phyloP scores from a whole-genome alignment of 2,113 vertebrate species.

The Lipotes vexillifer region DNA sequence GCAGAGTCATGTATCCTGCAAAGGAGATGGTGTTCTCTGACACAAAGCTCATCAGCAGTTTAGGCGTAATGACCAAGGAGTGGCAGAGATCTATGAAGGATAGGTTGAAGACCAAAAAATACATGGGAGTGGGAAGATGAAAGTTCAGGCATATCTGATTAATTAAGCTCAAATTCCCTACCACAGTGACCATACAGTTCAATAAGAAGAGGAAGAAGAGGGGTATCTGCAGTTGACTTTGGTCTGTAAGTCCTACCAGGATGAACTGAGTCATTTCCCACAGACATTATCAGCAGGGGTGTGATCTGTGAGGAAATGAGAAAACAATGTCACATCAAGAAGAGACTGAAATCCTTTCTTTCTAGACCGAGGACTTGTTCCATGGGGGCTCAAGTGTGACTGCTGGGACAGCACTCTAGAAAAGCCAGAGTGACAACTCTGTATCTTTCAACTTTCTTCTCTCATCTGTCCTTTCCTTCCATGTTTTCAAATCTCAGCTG shows the following conservation, averaged over 20 bases:
- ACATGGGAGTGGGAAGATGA: conserved; percentile 51
- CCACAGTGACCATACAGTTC: neutral
- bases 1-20: conserved; percentile 26
- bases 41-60: conserved; percentile 41
- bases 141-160: conserved; percentile 20
- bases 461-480: neutral
- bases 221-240: neutral
- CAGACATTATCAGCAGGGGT: neutral
- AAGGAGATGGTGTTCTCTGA: conserved; percentile 43
- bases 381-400: neutral
- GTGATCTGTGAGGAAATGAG: neutral
- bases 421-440: neutral
- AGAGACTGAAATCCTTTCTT: neutral
- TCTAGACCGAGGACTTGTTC: neutral
- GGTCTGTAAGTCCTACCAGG: neutral
- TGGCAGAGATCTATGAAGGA: conserved; percentile 58
- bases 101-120: conserved; percentile 48
- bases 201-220: conserved; percentile 40
- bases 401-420: neutral
- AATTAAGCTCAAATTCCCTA: conserved; percentile 46
- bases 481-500: neutral
- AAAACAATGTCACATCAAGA: neutral
- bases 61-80: conserved; percentile 33
- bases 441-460: neutral
- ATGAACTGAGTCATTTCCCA: conserved; percentile 35